phyloP scores from a whole-genome alignment of 2,113 vertebrate genomes.

The Spheniscus mendiculus region DNA sequence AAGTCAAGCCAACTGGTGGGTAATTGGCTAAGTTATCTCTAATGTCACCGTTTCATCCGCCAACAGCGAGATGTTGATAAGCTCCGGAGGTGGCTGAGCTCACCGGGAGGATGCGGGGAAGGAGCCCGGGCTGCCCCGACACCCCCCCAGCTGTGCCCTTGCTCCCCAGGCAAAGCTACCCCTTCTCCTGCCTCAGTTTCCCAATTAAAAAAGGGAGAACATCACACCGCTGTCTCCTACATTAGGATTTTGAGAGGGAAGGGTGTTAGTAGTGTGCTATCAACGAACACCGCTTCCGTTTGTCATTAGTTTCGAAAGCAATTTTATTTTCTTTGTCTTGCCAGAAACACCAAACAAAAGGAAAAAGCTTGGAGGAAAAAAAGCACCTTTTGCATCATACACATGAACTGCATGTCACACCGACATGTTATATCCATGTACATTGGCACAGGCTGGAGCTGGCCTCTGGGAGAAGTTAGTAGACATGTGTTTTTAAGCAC shows the following conservation, averaged over 20 bases:
- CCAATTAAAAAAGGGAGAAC: not conserved
- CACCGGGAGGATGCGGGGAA: not conserved
- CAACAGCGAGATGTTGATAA: not conserved
- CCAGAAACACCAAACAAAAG: not conserved
- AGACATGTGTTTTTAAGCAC: not conserved
- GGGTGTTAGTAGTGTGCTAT: rapidly evolving
- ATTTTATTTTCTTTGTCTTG: not conserved
- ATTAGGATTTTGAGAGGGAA: not conserved
- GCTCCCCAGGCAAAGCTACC: not conserved
- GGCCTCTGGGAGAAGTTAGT: not conserved
- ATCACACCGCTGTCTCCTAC: not conserved
- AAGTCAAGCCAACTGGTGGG: not conserved
- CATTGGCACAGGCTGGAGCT: not conserved
- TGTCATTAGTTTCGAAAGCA: not conserved
- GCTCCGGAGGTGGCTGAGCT: not conserved
- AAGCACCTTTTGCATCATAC: not conserved
- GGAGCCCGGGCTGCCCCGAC: not conserved
- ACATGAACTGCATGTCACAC: not conserved
- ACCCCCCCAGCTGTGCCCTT: rapidly evolving
- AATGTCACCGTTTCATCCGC: not conserved
- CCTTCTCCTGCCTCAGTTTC: slow-evolving; percentile 10
- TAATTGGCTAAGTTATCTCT: not conserved
- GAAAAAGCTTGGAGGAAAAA: not conserved
- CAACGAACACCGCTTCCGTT: rapidly evolving
- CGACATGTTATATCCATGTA: not conserved